These are phyloP conservation scores for Orthonychiurus folsomi DNA, from an alignment of 2,888 invertebrate genomes.

Conservation along the genomic window DNA sequence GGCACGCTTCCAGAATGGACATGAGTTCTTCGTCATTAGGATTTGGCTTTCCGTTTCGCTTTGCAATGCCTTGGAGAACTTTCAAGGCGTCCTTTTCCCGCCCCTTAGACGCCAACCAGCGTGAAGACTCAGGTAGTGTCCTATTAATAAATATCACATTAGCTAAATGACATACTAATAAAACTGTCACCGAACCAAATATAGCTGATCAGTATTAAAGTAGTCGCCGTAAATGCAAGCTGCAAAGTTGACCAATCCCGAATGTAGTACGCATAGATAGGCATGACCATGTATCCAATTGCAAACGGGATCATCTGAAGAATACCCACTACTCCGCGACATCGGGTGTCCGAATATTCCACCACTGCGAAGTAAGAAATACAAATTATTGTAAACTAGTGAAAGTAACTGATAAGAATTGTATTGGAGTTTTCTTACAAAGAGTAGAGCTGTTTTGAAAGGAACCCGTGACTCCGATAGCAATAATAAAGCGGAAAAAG, in stretches of 20 bases:
- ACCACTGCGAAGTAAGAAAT: slow-evolving; percentile 24
- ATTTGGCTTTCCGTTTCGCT: slow-evolving; percentile 24
- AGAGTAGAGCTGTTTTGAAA: slow-evolving; percentile 37
- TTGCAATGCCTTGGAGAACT: slow-evolving; percentile 28
- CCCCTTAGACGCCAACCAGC: slow-evolving; percentile 36
- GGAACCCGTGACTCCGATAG: slow-evolving; percentile 35
- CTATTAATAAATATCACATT: too few species aligned
- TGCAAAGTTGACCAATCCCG: slow-evolving; percentile 29
- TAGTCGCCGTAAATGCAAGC: slow-evolving; percentile 18
- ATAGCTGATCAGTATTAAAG: slow-evolving; percentile 22
- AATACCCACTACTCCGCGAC: slow-evolving; percentile 31
- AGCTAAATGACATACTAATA: too few species aligned
- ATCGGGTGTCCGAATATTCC: slow-evolving; percentile 31
- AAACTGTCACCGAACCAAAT: slow-evolving; percentile 25
- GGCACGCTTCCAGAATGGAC: slow-evolving; percentile 26
- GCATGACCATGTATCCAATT: slow-evolving; percentile 33
- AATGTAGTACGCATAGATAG: slow-evolving; percentile 27
- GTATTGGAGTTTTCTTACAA: slow-evolving; percentile 20
- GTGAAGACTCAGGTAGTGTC: slow-evolving; percentile 36
- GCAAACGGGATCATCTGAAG: slow-evolving; percentile 35
- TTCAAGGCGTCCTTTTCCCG: slow-evolving; percentile 29
- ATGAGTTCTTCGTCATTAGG: slow-evolving; percentile 25
- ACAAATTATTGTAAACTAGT: too few species aligned
- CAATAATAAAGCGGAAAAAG: slow-evolving; percentile 32
- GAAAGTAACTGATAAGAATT: neutral